Evolutionary conservation across 1,140 invertebrate genomes (phyloP).

Genomic region (Zaprionus ghesquierei): DNA sequence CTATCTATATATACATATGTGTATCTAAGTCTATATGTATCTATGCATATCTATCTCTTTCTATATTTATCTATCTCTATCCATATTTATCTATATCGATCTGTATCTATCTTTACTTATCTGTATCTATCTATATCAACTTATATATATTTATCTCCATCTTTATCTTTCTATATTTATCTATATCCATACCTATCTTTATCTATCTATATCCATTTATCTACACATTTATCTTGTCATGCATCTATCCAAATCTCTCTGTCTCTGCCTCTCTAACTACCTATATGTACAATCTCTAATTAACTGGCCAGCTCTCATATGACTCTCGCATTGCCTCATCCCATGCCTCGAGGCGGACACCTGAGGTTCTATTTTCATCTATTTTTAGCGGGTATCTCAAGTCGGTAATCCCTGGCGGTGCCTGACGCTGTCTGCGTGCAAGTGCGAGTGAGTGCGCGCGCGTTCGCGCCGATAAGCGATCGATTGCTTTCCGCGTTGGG

Average conservation of each 20-base stretch:
- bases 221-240: background rate
- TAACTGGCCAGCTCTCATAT: background rate
- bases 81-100: background rate
- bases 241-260: too few species aligned
- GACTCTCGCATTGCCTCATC: background rate
- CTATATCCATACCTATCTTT: too few species aligned
- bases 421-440: constrained; percentile 22
- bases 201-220: background rate
- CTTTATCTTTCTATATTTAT: background rate
- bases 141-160: background rate
- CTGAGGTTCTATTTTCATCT: background rate
- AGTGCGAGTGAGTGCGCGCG: background rate
- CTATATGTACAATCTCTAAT: background rate
- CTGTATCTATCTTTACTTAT: background rate
- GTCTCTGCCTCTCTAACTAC: too few species aligned
- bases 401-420: constrained; percentile 31
- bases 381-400: constrained; percentile 24
- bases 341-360: background rate
- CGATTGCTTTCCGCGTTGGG: constrained; percentile 23
- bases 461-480: constrained; percentile 33
- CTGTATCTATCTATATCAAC: background rate
- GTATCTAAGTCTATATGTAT: background rate
- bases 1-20: background rate
- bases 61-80: background rate
- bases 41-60: background rate